These are phyloP conservation scores for Pseudopipra pipra DNA, from an alignment of 2,113 vertebrate species.

Conservation along the genomic window DNA sequence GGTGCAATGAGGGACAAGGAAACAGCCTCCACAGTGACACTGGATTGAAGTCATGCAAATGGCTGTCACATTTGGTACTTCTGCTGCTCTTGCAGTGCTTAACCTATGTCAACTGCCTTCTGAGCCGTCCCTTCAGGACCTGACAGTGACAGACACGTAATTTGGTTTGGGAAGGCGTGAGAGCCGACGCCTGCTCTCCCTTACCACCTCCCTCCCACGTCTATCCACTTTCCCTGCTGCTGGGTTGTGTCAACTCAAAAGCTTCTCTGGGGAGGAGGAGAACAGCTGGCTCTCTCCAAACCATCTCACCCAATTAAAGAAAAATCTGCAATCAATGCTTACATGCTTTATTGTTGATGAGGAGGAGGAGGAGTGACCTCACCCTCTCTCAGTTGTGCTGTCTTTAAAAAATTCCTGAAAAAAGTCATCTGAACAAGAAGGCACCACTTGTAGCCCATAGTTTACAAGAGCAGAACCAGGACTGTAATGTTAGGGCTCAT, in stretches of 20 bases:
- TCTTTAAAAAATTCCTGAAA: background rate
- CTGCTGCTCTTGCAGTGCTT: background rate
- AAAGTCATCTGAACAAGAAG: background rate
- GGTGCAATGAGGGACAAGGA: background rate
- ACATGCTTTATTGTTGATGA: background rate
- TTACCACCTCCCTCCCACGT: background rate
- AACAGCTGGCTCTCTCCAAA: constrained; percentile 14
- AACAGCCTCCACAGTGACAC: accelerated
- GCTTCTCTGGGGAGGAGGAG: background rate
- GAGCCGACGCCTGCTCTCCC: background rate
- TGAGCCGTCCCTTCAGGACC: background rate
- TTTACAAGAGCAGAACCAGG: background rate
- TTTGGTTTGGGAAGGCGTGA: background rate
- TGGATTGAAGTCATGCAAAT: background rate
- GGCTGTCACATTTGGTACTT: background rate
- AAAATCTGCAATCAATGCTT: background rate
- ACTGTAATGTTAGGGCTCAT: background rate
- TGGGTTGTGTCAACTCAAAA: background rate
- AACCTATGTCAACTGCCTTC: constrained; percentile 13
- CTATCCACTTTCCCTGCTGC: background rate
- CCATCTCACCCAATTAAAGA: background rate
- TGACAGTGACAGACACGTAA: accelerated
- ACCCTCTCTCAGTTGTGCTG: background rate
- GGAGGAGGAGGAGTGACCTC: background rate
- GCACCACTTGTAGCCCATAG: background rate